These are phyloP conservation scores for Steinernema hermaphroditum DNA, from an alignment of 2,888 invertebrate species.

Conservation along the genomic window DNA sequence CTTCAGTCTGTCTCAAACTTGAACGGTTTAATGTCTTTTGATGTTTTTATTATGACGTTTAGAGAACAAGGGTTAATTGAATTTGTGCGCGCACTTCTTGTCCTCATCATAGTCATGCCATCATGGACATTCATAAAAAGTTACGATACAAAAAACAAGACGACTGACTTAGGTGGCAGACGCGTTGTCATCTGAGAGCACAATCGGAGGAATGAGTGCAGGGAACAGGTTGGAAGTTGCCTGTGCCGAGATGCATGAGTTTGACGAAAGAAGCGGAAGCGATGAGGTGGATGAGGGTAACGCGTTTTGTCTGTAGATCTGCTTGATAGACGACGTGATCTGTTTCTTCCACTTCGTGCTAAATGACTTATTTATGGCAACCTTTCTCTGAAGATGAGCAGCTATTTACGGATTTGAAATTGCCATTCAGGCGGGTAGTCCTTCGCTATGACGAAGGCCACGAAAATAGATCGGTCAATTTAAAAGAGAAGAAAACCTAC, in stretches of 20 bases:
- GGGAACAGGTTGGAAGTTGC: not conserved
- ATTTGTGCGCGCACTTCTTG: too few relatives aligned
- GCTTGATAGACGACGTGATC: slow-evolving; percentile 83
- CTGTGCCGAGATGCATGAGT: not conserved
- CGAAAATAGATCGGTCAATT: not conserved
- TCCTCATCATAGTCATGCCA: too few relatives aligned
- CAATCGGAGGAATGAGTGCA: not conserved
- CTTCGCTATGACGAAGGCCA: too few relatives aligned
- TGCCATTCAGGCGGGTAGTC: too few relatives aligned
- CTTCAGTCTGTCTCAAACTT: too few relatives aligned
- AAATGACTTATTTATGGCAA: slow-evolving; percentile 28
- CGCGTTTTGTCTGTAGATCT: slow-evolving; percentile 78
- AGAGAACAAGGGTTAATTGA: too few relatives aligned
- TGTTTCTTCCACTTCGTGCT: slow-evolving; percentile 97
- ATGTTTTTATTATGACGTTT: too few relatives aligned
- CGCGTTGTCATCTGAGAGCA: not conserved
- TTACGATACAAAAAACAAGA: not conserved
- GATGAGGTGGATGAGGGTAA: not conserved
- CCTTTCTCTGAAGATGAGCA: too few relatives aligned
- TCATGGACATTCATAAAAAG: too few relatives aligned
- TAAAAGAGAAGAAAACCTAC: slow-evolving; percentile 54
- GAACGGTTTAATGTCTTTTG: too few relatives aligned
- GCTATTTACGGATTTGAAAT: too few relatives aligned
- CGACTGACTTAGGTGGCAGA: not conserved
- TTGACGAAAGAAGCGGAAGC: not conserved